A percentile compares a stretch with the other conserved stretches of the same genome.
Conservation (phyloP, 1,140 invertebrate genomes). For the Bombyx mandarina region DNA sequence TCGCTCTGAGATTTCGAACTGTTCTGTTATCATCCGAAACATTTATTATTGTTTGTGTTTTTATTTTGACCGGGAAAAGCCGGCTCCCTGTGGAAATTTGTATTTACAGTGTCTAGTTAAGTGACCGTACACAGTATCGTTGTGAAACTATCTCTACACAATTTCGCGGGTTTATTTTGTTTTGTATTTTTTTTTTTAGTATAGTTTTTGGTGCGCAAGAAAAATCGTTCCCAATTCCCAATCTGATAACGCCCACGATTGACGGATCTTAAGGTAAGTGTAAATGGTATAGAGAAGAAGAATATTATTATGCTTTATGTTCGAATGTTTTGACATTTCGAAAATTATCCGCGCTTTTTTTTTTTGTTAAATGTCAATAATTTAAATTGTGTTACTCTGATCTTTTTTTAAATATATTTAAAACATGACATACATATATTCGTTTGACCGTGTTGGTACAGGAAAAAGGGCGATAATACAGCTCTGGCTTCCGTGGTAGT, state of each 20-base stretch:
- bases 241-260: no score
- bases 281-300: no score
- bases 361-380: no score
- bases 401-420: no score
- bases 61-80: slow-evolving; percentile 55
- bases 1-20: no score
- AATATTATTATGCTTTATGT: no score
- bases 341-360: neutral
- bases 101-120: slow-evolving; percentile 8
- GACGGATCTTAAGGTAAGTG: no score
- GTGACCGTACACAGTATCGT: slow-evolving; percentile 8
- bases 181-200: slow-evolving; percentile 31
- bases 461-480: slow-evolving; percentile 5
- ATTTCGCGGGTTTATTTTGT: slow-evolving; percentile 31
- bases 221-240: neutral
- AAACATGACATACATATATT: no score
- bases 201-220: slow-evolving; percentile 18
- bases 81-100: slow-evolving; percentile 31
- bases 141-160: slow-evolving; percentile 6
- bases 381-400: no score
- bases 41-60: slow-evolving; percentile 21
- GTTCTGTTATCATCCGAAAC: no score
- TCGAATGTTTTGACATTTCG: neutral
- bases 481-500: slow-evolving; percentile 3
- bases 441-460: slow-evolving; percentile 5